Evolutionary conservation across 1,140 invertebrate species (phyloP).

Genomic region (Aphidius gifuensis): DNA sequence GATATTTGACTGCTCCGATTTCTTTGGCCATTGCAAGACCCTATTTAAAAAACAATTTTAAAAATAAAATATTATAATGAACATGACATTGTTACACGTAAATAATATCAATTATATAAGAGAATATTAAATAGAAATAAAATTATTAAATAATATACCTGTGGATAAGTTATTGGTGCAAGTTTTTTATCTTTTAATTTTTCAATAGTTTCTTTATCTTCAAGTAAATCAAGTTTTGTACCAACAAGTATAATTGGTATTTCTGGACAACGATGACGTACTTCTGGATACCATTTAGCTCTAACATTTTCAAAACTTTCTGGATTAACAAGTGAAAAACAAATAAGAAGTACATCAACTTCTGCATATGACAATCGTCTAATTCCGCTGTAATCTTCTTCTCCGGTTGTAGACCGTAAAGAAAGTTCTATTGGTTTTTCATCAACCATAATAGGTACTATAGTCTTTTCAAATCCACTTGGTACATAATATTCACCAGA

Average conservation of each 20-base stretch:
- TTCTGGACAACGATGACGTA: slow-evolving; percentile 84
- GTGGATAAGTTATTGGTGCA: slow-evolving; percentile 94
- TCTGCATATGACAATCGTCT: slow-evolving; percentile 95
- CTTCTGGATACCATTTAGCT: slow-evolving; percentile 94
- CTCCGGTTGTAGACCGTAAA: too few species aligned
- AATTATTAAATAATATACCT: slow-evolving; percentile 58
- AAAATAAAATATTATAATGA: too few species aligned
- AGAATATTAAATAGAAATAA: not conserved
- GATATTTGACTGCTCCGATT: slow-evolving; percentile 94
- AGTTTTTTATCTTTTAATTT: slow-evolving; percentile 97
- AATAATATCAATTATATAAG: too few species aligned
- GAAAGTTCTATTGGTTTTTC: too few species aligned
- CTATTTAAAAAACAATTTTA: slow-evolving; percentile 49
- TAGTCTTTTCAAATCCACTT: too few species aligned
- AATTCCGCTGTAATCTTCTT: slow-evolving; percentile 93
- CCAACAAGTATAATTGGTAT: slow-evolving; percentile 88
- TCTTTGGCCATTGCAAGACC: slow-evolving; percentile 98
- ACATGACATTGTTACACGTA: too few species aligned
- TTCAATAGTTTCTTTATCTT: slow-evolving; percentile 97
- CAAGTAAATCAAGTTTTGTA: slow-evolving; percentile 90
- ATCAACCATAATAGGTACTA: too few species aligned
- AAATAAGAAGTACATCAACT: slow-evolving; percentile 97
- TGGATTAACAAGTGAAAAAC: slow-evolving; percentile 97
- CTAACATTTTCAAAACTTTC: slow-evolving; percentile 99
- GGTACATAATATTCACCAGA: too few species aligned